A percentile compares a stretch with the other conserved stretches of the same genome.
These are phyloP conservation scores for Tetraodon nigroviridis DNA, from an alignment of 2,113 vertebrate genomes.

Conservation along the genomic window DNA sequence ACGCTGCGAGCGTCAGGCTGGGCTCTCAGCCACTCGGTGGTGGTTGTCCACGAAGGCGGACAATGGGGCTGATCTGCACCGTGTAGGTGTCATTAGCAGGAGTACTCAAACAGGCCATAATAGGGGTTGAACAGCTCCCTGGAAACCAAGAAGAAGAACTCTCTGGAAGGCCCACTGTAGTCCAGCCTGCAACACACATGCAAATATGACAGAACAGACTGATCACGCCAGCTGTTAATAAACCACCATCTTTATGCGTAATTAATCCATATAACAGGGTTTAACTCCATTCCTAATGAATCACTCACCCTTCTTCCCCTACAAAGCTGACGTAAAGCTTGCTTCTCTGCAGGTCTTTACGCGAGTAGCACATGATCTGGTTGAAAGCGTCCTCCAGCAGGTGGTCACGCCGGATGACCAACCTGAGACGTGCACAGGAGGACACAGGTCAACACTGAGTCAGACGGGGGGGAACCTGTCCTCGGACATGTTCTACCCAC, in stretches of 20 bases:
- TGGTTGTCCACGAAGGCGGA: slow-evolving; percentile 95
- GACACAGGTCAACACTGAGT: not conserved
- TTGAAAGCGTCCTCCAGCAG: slow-evolving; percentile 93
- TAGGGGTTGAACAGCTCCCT: slow-evolving; percentile 94
- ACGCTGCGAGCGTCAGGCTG: not conserved
- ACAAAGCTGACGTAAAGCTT: slow-evolving; percentile 93
- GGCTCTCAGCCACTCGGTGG: slow-evolving; percentile 84
- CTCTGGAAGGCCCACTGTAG: slow-evolving; percentile 89
- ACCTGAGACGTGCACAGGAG: slow-evolving; percentile 57
- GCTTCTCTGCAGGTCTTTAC: slow-evolving; percentile 90
- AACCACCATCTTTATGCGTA: too few species aligned
- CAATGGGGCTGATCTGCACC: slow-evolving; percentile 95
- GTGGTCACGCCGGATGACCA: slow-evolving; percentile 90
- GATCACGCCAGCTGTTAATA: not conserved
- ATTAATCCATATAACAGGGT: too few species aligned
- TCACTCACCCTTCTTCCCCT: slow-evolving; percentile 87
- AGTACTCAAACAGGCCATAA: slow-evolving; percentile 91
- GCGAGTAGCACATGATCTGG: slow-evolving; percentile 92
- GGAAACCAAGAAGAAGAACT: slow-evolving; percentile 92
- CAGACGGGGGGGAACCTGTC: not conserved
- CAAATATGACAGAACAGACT: not conserved
- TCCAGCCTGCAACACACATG: slow-evolving; percentile 73
- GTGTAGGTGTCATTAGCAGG: slow-evolving; percentile 92
- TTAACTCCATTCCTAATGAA: too few species aligned
- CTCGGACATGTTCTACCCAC: slow-evolving; percentile 60